Evolutionary conservation across 2,113 vertebrate species (phyloP).

Genomic region (Sakesphorus luctuosus): DNA sequence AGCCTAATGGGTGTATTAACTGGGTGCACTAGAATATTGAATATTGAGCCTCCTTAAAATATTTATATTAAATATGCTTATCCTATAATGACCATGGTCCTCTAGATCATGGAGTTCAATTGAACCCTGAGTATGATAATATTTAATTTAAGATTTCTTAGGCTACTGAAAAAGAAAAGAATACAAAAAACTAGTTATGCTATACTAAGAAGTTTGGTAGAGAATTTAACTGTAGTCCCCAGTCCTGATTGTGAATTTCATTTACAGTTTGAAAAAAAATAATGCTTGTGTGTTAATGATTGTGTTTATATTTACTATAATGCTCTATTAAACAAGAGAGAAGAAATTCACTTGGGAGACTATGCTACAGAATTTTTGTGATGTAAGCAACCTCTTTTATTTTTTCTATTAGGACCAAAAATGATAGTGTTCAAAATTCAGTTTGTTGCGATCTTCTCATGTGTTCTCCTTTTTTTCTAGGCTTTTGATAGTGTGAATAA

Average conservation of each 20-base stretch:
- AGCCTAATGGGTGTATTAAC: neutral
- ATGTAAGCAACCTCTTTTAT: neutral
- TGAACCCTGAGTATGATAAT: neutral
- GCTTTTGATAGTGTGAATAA: slow-evolving; percentile 33
- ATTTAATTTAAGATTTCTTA: neutral
- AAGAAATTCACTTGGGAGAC: neutral
- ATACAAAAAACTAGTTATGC: neutral
- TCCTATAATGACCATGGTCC: neutral
- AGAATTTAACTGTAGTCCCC: neutral
- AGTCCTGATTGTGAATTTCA: neutral
- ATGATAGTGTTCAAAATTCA: neutral
- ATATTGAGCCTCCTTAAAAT: neutral
- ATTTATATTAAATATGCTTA: neutral
- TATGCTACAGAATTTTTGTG: neutral
- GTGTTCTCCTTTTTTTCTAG: neutral
- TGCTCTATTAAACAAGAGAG: neutral
- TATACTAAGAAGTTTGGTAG: neutral
- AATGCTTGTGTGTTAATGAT: neutral
- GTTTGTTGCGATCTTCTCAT: slow-evolving; percentile 8
- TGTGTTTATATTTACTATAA: neutral
- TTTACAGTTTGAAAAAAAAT: neutral
- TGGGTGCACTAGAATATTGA: neutral
- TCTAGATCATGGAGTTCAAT: neutral
- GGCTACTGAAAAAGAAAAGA: neutral
- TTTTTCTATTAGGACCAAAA: neutral